A percentile compares a stretch with the other conserved stretches of the same genome.
Evolutionary conservation across 23 tunicate species (phyloP).

Genomic region (Ciona savignyi): DNA sequence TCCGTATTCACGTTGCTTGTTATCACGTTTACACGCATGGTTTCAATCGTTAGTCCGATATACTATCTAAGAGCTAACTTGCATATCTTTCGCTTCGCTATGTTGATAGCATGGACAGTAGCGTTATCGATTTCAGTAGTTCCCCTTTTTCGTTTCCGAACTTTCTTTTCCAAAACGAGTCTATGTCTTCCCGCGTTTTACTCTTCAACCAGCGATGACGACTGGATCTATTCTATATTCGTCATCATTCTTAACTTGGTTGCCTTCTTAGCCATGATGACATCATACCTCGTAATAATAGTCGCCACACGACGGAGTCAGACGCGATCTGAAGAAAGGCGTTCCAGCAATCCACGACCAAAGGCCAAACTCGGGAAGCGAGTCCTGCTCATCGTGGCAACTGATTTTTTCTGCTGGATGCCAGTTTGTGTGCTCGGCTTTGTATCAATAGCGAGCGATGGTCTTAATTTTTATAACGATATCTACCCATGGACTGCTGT

Average conservation of each 20-base stretch:
- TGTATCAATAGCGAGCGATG: constrained; percentile 5
- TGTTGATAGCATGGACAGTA: neutral
- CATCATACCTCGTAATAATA: neutral
- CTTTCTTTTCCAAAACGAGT: neutral
- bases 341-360: neutral
- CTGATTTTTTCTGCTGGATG: constrained; percentile 43
- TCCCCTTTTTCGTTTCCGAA: neutral
- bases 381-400: constrained; percentile 17
- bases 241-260: neutral
- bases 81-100: constrained; percentile 6
- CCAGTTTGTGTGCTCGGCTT: constrained; percentile 40
- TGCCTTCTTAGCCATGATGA: constrained; percentile 10
- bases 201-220: neutral
- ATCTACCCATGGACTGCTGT: constrained; percentile 40
- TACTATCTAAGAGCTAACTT: neutral
- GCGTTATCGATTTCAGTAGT: neutral
- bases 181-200: constrained; percentile 8
- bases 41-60: constrained; percentile 4
- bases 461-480: neutral
- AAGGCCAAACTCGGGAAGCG: constrained; percentile 8
- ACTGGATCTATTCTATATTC: neutral
- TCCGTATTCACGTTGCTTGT: constrained; percentile 10
- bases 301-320: neutral
- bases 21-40: constrained; percentile 4
- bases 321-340: neutral